Percentiles rank a stretch among this genome's conserved stretches.
Evolutionary conservation across 1,140 invertebrate genomes (phyloP).

Genomic region (Trachymyrmex septentrionalis): DNA sequence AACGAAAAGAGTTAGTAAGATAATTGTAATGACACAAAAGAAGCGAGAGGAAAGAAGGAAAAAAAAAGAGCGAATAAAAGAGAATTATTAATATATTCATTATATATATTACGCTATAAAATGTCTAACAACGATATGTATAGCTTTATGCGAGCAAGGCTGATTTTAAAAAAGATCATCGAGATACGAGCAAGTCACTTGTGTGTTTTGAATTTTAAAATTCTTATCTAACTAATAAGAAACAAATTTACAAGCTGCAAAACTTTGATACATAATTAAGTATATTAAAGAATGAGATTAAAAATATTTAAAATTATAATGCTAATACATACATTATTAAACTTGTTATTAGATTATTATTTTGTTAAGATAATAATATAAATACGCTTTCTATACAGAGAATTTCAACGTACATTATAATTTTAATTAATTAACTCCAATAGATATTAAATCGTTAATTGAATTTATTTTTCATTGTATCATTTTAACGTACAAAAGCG

Average conservation of each 20-base stretch:
- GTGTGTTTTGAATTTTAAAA: constrained; percentile 10
- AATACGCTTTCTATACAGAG: background rate
- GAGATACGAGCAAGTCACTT: too few relatives aligned
- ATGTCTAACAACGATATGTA: constrained; percentile 16
- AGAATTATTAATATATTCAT: constrained; percentile 76
- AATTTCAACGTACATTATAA: background rate
- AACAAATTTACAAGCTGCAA: constrained; percentile 15
- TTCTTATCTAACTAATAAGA: background rate
- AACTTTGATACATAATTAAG: background rate
- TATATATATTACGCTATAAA: constrained; percentile 23
- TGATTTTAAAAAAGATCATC: background rate
- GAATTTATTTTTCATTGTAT: background rate
- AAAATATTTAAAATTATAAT: constrained; percentile 14
- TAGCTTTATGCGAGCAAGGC: background rate
- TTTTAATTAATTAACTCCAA: background rate
- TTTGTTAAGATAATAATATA: background rate
- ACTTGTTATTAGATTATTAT: background rate
- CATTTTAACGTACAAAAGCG: background rate
- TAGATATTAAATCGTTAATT: background rate
- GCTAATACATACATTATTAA: background rate
- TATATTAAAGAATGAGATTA: background rate
- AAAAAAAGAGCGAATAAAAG: constrained; percentile 25
- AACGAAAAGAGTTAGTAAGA: background rate
- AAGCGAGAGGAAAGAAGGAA: constrained; percentile 9
- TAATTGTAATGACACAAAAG: background rate